A percentile compares a stretch with the other conserved stretches of the same genome.
These are phyloP conservation scores for Hipparchia sbordonii DNA, from an alignment of 2,888 invertebrate species.

Conservation along the genomic window DNA sequence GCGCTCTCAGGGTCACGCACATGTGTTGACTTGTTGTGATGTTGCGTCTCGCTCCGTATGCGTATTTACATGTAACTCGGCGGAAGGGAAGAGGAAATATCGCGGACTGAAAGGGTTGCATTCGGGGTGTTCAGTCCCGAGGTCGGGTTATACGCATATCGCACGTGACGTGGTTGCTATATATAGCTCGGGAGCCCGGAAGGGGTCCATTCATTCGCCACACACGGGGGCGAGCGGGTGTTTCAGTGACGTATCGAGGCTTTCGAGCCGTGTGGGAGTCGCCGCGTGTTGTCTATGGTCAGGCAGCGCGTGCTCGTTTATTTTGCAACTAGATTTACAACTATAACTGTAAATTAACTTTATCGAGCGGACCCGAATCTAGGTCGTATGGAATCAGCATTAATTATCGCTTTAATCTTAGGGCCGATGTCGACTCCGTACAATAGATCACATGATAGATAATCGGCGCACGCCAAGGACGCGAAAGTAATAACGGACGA, in stretches of 20 bases:
- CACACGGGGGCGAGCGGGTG: conserved; percentile 45
- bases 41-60: conserved; percentile 61
- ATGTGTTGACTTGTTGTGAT: conserved; percentile 62
- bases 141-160: conserved; percentile 56
- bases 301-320: conserved; percentile 72
- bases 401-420: conserved; percentile 82
- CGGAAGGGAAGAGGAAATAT: conserved; percentile 44
- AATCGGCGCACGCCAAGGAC: conserved; percentile 75
- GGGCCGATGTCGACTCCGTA: conserved; percentile 76
- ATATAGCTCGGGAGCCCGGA: conserved; percentile 45
- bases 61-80: conserved; percentile 54
- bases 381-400: conserved; percentile 83
- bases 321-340: conserved; percentile 82
- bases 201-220: conserved; percentile 62
- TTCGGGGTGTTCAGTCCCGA: conserved; percentile 35
- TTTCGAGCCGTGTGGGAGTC: conserved; percentile 65
- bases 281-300: conserved; percentile 75
- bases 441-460: conserved; percentile 83
- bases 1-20: conserved; percentile 65
- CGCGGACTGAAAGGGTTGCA: conserved; percentile 42
- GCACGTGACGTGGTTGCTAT: conserved; percentile 58
- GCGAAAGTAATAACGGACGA: conserved; percentile 66
- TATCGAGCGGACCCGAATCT: conserved; percentile 78
- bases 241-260: conserved; percentile 46
- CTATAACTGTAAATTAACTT: conserved; percentile 82